Evolutionary conservation across 2,113 vertebrate species (phyloP), one percentile per base, ranked within the genome.

Genomic region (Lontra canadensis): DNA sequence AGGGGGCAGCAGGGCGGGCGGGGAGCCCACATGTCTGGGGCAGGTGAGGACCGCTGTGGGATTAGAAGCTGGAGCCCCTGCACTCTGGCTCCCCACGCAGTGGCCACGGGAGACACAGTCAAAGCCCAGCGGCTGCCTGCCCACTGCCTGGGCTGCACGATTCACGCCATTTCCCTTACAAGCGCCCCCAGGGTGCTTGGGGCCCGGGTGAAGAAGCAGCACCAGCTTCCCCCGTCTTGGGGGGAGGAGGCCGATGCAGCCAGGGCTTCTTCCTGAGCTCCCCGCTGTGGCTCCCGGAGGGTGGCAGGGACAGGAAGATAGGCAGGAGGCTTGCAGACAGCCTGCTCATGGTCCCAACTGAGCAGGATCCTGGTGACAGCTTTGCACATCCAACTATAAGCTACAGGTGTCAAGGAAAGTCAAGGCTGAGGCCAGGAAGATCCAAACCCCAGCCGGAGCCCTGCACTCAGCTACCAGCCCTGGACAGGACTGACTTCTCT

Each of bases 51-150:
- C 21, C 26, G 26, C 87, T 26, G 52, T 7, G 20, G 26, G 49
- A 69, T 14, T 52, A n/a, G 74, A 83, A 88, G n/a, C 3, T 49
- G 15, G 36, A 71, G 36, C 13, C 39, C 52, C 47, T 7, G 13
- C 29, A 31, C 0, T 0, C 34, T 42, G 4, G 34, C 26, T n/a
- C 57, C 39, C 61, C 18, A 4, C 0, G 0, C 6, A 1, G 36
- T 65, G 55, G 39, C 59, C 6, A 31, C 29, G 14, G 57, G 3
- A 94, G 36, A 78, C 57, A 83, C 39, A 6, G 26, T 47, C 59
- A 2, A 61, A 36, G 90, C 52, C 92, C 49, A 44, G 49, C 29
- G 18, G 15, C 73, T 21, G 1, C 3, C n/a, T 0, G 39, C 39
- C 25, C 31, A 7, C 65, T n/a, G 49, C 87, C 42, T 63, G 61